Conservation (phyloP, 2,888 invertebrate species). For the Melanchra persicariae region DNA sequence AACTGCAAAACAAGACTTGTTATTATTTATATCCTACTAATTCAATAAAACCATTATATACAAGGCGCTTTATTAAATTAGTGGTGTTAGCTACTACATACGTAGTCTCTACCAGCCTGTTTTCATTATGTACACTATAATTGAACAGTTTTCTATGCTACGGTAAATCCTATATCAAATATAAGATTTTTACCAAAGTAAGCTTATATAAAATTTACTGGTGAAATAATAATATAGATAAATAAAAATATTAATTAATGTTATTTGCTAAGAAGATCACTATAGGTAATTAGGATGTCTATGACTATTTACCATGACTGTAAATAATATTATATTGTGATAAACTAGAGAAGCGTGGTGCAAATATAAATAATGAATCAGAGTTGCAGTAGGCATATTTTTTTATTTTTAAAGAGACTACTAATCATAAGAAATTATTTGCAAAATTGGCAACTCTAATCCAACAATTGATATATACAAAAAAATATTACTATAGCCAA, state of each 20-base stretch:
- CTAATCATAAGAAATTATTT: neutral
- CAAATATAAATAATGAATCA: slow-evolving; percentile 30
- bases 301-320: slow-evolving; percentile 23
- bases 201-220: neutral
- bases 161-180: neutral
- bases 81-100: slow-evolving; percentile 47
- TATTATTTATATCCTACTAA: slow-evolving; percentile 62
- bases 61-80: slow-evolving; percentile 62
- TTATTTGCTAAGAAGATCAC: neutral
- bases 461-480: slow-evolving; percentile 18
- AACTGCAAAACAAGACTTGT: slow-evolving; percentile 23
- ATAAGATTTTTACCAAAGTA: neutral
- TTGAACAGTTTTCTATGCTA: neutral
- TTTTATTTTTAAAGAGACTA: neutral
- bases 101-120: slow-evolving; percentile 22
- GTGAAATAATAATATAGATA: slow-evolving; percentile 18
- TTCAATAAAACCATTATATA: slow-evolving; percentile 57
- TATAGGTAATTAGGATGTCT: slow-evolving; percentile 1
- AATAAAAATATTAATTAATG: slow-evolving; percentile 6
- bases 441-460: slow-evolving; percentile 41
- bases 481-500: slow-evolving; percentile 28
- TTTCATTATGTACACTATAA: slow-evolving; percentile 25
- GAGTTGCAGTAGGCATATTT: slow-evolving; percentile 38
- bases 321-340: slow-evolving; percentile 38
- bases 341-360: slow-evolving; percentile 46